Percentiles rank a stretch among this genome's conserved stretches.
Evolutionary conservation across 1,140 invertebrate genomes (phyloP).

Genomic region (Neodiprion virginianus): DNA sequence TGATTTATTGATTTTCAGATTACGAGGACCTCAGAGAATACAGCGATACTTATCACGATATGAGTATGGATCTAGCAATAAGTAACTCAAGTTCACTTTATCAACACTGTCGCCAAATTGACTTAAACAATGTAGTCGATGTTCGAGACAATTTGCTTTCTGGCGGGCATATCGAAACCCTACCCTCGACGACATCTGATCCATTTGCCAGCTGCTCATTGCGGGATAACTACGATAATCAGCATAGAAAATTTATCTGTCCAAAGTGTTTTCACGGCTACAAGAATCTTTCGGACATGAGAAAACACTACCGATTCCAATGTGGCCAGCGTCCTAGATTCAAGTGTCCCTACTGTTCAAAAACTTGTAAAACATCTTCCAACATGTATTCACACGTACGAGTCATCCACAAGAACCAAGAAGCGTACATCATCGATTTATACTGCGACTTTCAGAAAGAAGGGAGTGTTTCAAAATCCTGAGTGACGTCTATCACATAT

Average conservation of each 20-base stretch:
- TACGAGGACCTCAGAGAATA: neutral
- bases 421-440: conserved; percentile 41
- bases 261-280: conserved; percentile 57
- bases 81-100: neutral
- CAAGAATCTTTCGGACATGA: conserved; percentile 52
- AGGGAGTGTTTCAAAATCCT: neutral
- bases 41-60: neutral
- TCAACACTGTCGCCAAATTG: neutral
- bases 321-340: conserved; percentile 83
- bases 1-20: neutral
- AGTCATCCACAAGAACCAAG: conserved; percentile 40
- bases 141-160: neutral
- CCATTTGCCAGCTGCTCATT: neutral
- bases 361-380: conserved; percentile 55
- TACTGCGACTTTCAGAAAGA: conserved; percentile 21
- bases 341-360: conserved; percentile 76
- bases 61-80: neutral
- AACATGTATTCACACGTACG: conserved; percentile 57
- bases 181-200: neutral
- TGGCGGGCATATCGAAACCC: neutral
- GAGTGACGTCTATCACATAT: conserved; percentile 13
- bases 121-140: no score
- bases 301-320: conserved; percentile 77
- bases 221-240: neutral
- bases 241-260: conserved; percentile 35